A percentile compares a stretch with the other conserved stretches of the same genome.
Evolutionary conservation across 2,113 vertebrate genomes (phyloP).

Genomic region (Petroica traversi): DNA sequence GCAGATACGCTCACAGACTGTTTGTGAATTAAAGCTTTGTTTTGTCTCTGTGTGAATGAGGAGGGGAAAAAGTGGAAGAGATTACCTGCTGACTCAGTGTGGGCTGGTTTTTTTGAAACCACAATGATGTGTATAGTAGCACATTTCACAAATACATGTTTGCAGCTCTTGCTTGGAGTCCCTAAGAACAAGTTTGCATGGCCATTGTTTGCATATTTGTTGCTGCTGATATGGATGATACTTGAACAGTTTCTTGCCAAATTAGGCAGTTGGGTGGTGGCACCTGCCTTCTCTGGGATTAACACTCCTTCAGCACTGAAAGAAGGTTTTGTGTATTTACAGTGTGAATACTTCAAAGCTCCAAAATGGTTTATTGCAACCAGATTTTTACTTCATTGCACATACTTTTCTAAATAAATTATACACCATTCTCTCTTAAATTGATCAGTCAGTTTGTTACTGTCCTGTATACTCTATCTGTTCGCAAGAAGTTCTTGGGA

Average conservation of each 20-base stretch:
- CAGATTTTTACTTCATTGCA: neutral
- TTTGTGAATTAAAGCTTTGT: neutral
- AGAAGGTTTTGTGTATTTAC: neutral
- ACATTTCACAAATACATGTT: neutral
- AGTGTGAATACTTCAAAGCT: neutral
- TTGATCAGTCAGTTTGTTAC: neutral
- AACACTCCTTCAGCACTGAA: neutral
- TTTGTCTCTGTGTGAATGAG: slow-evolving; percentile 18
- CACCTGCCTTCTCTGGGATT: neutral
- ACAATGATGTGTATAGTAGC: neutral
- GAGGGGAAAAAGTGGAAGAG: neutral
- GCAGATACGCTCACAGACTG: neutral
- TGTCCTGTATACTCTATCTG: neutral
- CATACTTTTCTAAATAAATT: neutral
- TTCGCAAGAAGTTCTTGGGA: neutral
- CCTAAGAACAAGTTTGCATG: neutral
- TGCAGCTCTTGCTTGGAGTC: neutral
- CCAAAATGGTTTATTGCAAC: neutral
- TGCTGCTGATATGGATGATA: neutral
- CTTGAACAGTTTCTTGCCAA: neutral
- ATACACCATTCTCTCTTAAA: neutral
- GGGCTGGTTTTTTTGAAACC: neutral
- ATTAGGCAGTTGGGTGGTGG: neutral
- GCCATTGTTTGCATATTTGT: neutral
- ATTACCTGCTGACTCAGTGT: slow-evolving; percentile 3